A percentile compares a stretch with the other conserved stretches of the same genome.
Evolutionary conservation across 2,797 vertebrate genomes (phyloP).

Genomic region (Leptoclinus maculatus): DNA sequence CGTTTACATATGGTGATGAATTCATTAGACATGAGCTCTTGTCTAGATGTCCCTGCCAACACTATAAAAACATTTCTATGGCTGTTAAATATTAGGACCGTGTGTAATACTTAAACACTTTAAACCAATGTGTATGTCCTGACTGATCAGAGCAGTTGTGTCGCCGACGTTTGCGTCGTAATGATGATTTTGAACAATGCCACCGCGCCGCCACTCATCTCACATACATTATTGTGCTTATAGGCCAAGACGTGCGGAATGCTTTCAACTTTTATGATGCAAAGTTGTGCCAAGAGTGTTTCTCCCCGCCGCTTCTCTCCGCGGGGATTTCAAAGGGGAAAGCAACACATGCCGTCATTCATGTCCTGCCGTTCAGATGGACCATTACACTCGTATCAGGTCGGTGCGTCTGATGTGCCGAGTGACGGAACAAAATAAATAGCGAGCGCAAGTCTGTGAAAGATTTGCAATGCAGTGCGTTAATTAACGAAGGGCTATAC

Average conservation of each 20-base stretch:
- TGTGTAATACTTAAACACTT: background rate
- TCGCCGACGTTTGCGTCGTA: slow-evolving; percentile 31
- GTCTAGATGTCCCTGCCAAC: no score
- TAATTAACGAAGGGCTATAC: slow-evolving; percentile 80
- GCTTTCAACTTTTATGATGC: slow-evolving; percentile 81
- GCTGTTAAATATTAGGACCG: background rate
- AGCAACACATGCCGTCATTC: slow-evolving; percentile 77
- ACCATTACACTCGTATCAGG: slow-evolving; percentile 75
- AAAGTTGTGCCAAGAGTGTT: slow-evolving; percentile 73
- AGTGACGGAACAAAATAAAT: slow-evolving; percentile 74
- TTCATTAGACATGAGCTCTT: background rate
- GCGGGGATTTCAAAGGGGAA: slow-evolving; percentile 70
- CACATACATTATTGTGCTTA: slow-evolving; percentile 68
- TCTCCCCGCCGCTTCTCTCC: slow-evolving; percentile 54
- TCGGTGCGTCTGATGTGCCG: slow-evolving; percentile 72
- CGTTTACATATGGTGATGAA: background rate
- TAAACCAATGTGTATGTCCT: background rate
- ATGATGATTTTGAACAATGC: slow-evolving; percentile 70
- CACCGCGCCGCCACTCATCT: slow-evolving; percentile 49
- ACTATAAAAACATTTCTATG: background rate
- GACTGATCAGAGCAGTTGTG: slow-evolving; percentile 26
- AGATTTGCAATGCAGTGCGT: slow-evolving; percentile 73
- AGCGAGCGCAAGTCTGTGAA: slow-evolving; percentile 73
- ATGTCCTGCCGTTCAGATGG: slow-evolving; percentile 67
- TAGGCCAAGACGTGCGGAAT: slow-evolving; percentile 71